Evolutionary conservation across 1,140 invertebrate species (phyloP), one percentile per base, ranked within the genome.

Genomic region (Conopomorpha cramerella): DNA sequence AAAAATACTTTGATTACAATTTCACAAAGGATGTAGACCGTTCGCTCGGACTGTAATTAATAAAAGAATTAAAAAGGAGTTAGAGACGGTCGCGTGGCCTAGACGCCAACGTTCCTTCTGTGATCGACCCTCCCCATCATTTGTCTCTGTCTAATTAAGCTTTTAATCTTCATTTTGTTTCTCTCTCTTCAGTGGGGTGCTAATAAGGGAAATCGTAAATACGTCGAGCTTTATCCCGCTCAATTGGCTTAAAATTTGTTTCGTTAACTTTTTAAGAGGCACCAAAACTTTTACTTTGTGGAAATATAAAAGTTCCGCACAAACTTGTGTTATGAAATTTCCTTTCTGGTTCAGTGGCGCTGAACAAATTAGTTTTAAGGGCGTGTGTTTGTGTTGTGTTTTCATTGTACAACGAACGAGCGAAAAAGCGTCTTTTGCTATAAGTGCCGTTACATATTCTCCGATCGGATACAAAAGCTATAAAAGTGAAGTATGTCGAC

Each of bases 41-140:
- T n/a, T n/a, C n/a, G n/a, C n/a, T n/a, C n/a, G n/a, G n/a, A n/a
- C n/a, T n/a, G n/a, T n/a, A n/a, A n/a, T n/a, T n/a, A n/a, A n/a
- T n/a, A 74, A 74, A 66, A 56, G 55, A 70, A 74, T 70, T 71
- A 64, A 72, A 73, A 74, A 71, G 65, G 62, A 70, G 59, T 70
- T 59, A 74, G 62, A 63, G 68, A 68, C 70, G 63, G 64, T 65
- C 66, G 63, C 67, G 70, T 70, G 70, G 67, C 63, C 65, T 47
- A 57, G 63, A 68, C 67, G 67, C 63, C 70, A 72, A 70, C 59
- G 70, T 74, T n/a, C 70, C 70, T 74, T 68, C 70, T 66, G 65
- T 70, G 64, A 62, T 64, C 61, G 67, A 67, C 58, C 61, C 56
- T 61, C 70, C 67, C 61, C 63, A 51, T 35, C 30, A 19, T 48